These are phyloP conservation scores for Eucriotettix oculatus DNA, from an alignment of 2,888 invertebrate genomes.

Conservation along the genomic window DNA sequence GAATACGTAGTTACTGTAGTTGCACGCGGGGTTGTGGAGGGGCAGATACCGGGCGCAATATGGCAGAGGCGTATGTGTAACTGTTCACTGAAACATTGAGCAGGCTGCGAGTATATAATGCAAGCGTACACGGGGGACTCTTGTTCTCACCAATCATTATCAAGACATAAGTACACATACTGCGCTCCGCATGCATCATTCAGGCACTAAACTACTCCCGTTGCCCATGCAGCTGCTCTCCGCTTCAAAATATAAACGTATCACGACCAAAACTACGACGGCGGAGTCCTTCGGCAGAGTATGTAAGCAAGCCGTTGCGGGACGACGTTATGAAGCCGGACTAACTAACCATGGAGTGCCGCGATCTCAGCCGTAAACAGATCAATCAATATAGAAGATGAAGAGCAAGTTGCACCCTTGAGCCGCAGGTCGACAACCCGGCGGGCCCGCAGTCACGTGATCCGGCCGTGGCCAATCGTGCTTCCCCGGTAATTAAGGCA, in stretches of 20 bases:
- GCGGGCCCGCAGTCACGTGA: conserved; percentile 7
- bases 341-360: no score
- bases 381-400: no score
- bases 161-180: conserved; percentile 11
- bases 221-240: no score
- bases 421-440: no score
- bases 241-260: no score
- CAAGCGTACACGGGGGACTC: conserved; percentile 3
- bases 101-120: not conserved
- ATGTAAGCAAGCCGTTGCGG: no score
- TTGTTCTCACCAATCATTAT: conserved; percentile 11
- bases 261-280: not conserved
- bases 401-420: no score
- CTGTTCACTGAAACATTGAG: conserved; percentile 5
- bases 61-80: not conserved
- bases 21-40: not conserved
- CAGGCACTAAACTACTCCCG: not conserved
- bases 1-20: no score
- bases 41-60: not conserved
- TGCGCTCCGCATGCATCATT: conserved; percentile 5
- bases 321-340: no score
- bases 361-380: no score
- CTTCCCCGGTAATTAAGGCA: conserved; percentile 22
- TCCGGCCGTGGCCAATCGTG: conserved; percentile 6
- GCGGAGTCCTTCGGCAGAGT: no score